A percentile compares a stretch with the other conserved stretches of the same genome.
phyloP scores from a whole-genome alignment of 2,113 vertebrate genomes.

The Opisthocomus hoazin region DNA sequence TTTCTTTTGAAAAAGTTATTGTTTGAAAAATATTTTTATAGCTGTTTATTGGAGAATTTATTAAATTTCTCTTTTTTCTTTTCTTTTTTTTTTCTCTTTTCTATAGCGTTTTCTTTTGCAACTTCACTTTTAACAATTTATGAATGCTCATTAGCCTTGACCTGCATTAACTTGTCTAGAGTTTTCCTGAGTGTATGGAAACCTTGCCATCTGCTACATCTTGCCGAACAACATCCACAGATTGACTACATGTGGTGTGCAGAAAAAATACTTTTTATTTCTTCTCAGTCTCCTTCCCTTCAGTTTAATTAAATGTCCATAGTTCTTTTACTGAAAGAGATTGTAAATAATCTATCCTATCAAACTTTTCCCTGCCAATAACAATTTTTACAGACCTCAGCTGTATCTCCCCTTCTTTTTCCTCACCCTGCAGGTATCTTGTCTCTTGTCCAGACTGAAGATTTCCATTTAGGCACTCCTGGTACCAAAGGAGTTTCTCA shows the following conservation, averaged over 20 bases:
- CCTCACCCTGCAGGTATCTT: neutral
- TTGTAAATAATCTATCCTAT: neutral
- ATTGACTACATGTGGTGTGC: neutral
- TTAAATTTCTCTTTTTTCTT: neutral
- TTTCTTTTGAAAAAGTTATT: fast-evolving
- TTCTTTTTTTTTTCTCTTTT: neutral
- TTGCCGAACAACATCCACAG: neutral
- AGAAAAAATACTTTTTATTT: neutral
- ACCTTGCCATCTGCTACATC: neutral
- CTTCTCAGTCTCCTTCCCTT: neutral
- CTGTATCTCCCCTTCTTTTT: neutral
- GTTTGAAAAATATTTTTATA: neutral
- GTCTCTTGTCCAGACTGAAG: neutral
- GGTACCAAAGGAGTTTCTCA: neutral
- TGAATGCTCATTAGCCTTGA: neutral
- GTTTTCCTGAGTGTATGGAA: neutral
- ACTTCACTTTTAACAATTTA: neutral
- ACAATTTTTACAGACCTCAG: neutral
- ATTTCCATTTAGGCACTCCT: neutral
- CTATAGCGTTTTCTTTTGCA: neutral
- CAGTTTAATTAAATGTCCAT: neutral
- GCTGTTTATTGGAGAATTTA: neutral
- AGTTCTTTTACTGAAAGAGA: neutral
- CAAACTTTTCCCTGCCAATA: neutral
- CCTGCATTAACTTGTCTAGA: neutral